Evolutionary conservation across 2,113 vertebrate species (phyloP).

Genomic region (Vidua chalybeata): DNA sequence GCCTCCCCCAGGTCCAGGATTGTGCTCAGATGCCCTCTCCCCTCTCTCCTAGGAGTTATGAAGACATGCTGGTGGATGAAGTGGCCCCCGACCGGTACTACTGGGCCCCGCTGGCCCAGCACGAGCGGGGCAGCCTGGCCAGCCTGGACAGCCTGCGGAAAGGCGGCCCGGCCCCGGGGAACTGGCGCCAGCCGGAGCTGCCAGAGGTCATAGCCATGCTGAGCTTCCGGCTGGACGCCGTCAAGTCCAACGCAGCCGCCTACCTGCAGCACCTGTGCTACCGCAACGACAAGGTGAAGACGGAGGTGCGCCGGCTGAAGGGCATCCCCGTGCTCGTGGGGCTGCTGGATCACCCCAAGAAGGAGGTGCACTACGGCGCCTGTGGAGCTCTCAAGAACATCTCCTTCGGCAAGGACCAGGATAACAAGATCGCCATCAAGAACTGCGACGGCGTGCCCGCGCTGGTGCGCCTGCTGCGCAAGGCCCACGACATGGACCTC

Average conservation of each 20-base stretch:
- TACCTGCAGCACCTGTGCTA: slow-evolving; percentile 95
- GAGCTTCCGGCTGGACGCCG: slow-evolving; percentile 89
- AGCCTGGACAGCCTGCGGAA: slow-evolving; percentile 92
- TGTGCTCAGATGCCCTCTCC: accelerated
- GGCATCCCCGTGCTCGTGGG: slow-evolving; percentile 92
- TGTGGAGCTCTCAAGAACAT: slow-evolving; percentile 97
- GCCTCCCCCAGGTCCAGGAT: accelerated
- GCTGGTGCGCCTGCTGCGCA: slow-evolving; percentile 87
- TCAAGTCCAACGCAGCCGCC: slow-evolving; percentile 92
- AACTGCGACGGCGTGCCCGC: slow-evolving; percentile 95
- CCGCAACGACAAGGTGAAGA: slow-evolving; percentile 95
- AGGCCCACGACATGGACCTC: slow-evolving; percentile 88
- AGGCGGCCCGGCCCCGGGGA: slow-evolving; percentile 73
- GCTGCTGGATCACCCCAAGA: slow-evolving; percentile 93
- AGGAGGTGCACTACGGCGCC: slow-evolving; percentile 91
- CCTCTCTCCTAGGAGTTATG: slow-evolving; percentile 80
- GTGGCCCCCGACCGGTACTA: slow-evolving; percentile 87
- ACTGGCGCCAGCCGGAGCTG: slow-evolving; percentile 94
- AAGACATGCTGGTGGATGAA: slow-evolving; percentile 90
- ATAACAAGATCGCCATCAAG: slow-evolving; percentile 97
- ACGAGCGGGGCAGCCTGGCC: slow-evolving; percentile 90
- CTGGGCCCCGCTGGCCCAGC: slow-evolving; percentile 89
- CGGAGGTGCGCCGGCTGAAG: slow-evolving; percentile 91
- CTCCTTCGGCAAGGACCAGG: slow-evolving; percentile 89
- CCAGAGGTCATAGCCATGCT: slow-evolving; percentile 96